phyloP scores from a whole-genome alignment of 2,888 invertebrate genomes.

The Lasius fuliginosus region DNA sequence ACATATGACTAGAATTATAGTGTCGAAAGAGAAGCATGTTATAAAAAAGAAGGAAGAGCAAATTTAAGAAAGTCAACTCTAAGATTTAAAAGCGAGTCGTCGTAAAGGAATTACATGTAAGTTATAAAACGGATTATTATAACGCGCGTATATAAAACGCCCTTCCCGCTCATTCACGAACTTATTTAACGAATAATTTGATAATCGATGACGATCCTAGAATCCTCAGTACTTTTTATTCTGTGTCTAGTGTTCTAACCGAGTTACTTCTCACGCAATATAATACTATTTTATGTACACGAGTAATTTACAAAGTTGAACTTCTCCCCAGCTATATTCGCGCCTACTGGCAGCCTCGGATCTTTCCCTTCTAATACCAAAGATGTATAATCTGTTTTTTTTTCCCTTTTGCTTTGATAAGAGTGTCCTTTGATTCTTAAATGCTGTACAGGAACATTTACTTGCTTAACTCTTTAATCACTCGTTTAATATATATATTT shows the following conservation, averaged over 20 bases:
- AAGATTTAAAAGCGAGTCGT: neutral
- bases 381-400: slow-evolving; percentile 55
- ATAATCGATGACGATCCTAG: slow-evolving; percentile 55
- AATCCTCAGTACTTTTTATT: slow-evolving; percentile 55
- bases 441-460: slow-evolving; percentile 86
- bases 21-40: slow-evolving; percentile 41
- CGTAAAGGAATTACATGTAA: slow-evolving; percentile 31
- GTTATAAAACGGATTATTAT: slow-evolving; percentile 33
- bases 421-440: slow-evolving; percentile 85
- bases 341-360: slow-evolving; percentile 64
- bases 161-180: slow-evolving; percentile 40
- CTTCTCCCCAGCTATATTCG: slow-evolving; percentile 74
- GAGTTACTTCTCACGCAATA: slow-evolving; percentile 61
- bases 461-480: slow-evolving; percentile 77
- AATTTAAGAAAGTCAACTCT: neutral
- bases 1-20: slow-evolving; percentile 63
- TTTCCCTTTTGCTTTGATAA: slow-evolving; percentile 73
- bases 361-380: slow-evolving; percentile 83
- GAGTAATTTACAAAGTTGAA: slow-evolving; percentile 82
- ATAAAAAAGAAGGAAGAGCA: slow-evolving; percentile 45
- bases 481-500: slow-evolving; percentile 63
- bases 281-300: slow-evolving; percentile 80
- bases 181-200: slow-evolving; percentile 33
- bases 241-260: slow-evolving; percentile 47
- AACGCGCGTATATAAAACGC: slow-evolving; percentile 41